A percentile compares a stretch with the other conserved stretches of the same genome.
These are phyloP conservation scores for Microcebus griseorufus DNA, from an alignment of 2,113 vertebrate genomes.

Conservation along the genomic window DNA sequence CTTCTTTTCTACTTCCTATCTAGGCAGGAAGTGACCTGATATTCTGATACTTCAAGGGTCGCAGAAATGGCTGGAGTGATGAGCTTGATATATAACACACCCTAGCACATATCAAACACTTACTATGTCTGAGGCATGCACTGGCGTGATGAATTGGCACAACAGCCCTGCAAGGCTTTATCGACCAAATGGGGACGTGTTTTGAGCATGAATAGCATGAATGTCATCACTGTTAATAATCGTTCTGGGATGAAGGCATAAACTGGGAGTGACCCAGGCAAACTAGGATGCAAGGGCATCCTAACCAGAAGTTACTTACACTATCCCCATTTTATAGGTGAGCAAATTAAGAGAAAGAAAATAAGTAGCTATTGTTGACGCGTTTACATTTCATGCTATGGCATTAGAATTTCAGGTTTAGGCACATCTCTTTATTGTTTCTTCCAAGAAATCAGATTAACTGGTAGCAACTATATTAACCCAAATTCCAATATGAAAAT, in stretches of 20 bases:
- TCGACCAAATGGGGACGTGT: neutral
- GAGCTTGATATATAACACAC: no score
- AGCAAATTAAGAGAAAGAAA: slow-evolving; percentile 16
- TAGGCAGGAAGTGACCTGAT: neutral
- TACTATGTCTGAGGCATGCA: neutral
- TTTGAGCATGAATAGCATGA: neutral
- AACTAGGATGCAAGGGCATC: neutral
- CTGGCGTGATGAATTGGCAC: neutral
- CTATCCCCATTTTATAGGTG: neutral
- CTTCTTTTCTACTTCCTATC: neutral
- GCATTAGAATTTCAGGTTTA: neutral
- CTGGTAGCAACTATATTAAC: neutral
- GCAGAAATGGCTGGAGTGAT: neutral
- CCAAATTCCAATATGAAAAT: neutral
- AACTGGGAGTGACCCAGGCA: neutral
- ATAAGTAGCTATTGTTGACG: neutral
- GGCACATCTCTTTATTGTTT: neutral
- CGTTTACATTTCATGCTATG: neutral
- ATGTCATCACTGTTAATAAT: neutral
- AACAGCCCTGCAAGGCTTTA: neutral
- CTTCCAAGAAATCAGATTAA: neutral
- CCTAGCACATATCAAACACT: neutral
- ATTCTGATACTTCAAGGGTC: neutral
- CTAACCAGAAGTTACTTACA: neutral
- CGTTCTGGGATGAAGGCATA: neutral